Evolutionary conservation across 1,140 invertebrate genomes (phyloP).

Genomic region (Nasonia longicornis): DNA sequence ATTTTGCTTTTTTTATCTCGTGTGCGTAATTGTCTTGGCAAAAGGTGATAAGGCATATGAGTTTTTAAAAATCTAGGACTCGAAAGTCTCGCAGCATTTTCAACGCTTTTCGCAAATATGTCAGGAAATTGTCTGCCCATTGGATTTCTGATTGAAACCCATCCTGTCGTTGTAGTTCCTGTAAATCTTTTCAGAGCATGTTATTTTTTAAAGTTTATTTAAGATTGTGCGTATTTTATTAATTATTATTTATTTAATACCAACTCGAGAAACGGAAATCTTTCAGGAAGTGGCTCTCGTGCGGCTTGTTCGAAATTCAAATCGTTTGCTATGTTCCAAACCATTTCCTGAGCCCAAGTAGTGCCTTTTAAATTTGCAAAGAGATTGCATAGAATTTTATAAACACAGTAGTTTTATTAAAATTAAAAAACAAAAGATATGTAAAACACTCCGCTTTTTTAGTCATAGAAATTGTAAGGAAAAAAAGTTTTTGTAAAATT

Average conservation of each 20-base stretch:
- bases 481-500: slow-evolving; percentile 30
- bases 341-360: slow-evolving; percentile 74
- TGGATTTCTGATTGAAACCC: background rate
- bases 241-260: background rate
- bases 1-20: slow-evolving; percentile 72
- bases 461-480: no score
- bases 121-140: background rate
- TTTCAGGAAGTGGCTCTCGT: slow-evolving; percentile 50
- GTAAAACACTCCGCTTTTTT: no score
- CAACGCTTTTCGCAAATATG: slow-evolving; percentile 60
- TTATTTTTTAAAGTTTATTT: no score
- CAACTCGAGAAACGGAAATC: slow-evolving; percentile 57
- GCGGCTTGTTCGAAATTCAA: slow-evolving; percentile 67
- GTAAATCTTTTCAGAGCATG: background rate
- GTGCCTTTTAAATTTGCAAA: slow-evolving; percentile 52
- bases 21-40: slow-evolving; percentile 73
- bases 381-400: no score
- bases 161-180: background rate
- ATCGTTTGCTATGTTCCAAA: slow-evolving; percentile 70
- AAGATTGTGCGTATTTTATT: no score
- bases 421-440: background rate
- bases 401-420: slow-evolving; percentile 2
- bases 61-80: slow-evolving; percentile 77
- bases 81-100: slow-evolving; percentile 59
- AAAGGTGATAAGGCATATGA: slow-evolving; percentile 77